Base-by-base conservation (phyloP, 2,113 vertebrate genomes). In the Macrotis lagotis region DNA sequence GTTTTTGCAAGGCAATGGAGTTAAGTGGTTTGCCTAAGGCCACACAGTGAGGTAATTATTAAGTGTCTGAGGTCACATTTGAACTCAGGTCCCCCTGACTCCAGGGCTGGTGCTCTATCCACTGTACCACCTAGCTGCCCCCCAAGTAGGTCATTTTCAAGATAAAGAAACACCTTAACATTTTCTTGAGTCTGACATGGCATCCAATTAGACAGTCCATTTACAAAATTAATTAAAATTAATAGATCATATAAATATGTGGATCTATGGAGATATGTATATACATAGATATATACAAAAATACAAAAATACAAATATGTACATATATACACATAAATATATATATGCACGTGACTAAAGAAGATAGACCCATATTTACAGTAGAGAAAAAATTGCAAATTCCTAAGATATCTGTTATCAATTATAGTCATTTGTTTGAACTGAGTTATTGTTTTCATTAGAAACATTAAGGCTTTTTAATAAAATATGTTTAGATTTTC, bases 131-230 rank as follows among this genome's bases (percentile, higher is more conserved):
- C n/a, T n/a, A n/a, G n/a, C n/a, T n/a, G n/a, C n/a, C n/a, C n/a
- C n/a, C 50, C 52, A 91, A 89, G 51, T 51, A 51, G 44, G 94
- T 66, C 55, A 96, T 26, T 50, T 51, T 50, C 51, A 94, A 88
- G 53, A 94, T 93, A 83, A 44, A 83, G 66, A 83, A 44, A 44
- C 16, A 44, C 66, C 37, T 22, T 83, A 44, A 83, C n/a, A 44
- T 83, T 83, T 83, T 44, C 66, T 74, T 83, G 16, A 44, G 26
- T 83, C 66, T 83, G n/a, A 6, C n/a, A 44, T 44, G 66, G 37
- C 66, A 83, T 44, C 37, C 66, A 83, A 83, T 44, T 83, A 44
- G n/a, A 19, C 6, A 8, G 19, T 44, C 22, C 16, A 83, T 83
- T 83, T 83, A 83, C 37, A 83, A 83, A 83, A 14, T 24, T 83